Percentiles rank a stretch among this genome's conserved stretches.
These are phyloP conservation scores for Heptranchias perlo DNA, from an alignment of 2,113 vertebrate genomes.

Conservation along the genomic window DNA sequence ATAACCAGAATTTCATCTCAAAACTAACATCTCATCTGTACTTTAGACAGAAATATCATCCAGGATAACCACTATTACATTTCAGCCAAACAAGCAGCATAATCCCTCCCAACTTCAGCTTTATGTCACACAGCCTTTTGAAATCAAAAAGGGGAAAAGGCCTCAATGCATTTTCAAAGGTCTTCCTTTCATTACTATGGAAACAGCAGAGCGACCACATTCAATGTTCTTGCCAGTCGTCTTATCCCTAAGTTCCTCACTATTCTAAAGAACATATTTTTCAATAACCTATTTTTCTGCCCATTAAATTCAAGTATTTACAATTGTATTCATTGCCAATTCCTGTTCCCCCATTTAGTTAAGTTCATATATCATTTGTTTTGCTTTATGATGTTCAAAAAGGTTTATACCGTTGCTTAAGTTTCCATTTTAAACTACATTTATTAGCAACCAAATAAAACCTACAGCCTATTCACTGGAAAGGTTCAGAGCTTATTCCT, in stretches of 20 bases:
- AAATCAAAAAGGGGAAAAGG: slow-evolving; percentile 45
- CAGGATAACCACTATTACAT: not conserved
- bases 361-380: not conserved
- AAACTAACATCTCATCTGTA: not conserved
- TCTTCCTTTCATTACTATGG: slow-evolving; percentile 48
- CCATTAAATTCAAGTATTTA: not conserved
- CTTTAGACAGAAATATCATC: slow-evolving; percentile 18
- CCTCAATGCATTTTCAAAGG: slow-evolving; percentile 49
- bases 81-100: not conserved
- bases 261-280: not conserved
- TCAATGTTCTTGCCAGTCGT: slow-evolving; percentile 43
- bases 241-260: slow-evolving; percentile 41
- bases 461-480: no score
- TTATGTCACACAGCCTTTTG: slow-evolving; percentile 40
- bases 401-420: not conserved
- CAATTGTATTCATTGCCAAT: not conserved
- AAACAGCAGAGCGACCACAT: slow-evolving; percentile 44
- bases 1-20: not conserved
- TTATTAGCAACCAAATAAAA: not conserved
- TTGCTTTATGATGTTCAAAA: not conserved
- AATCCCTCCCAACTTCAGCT: slow-evolving; percentile 37
- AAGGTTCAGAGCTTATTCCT: not conserved
- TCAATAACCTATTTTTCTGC: not conserved
- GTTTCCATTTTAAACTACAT: not conserved
- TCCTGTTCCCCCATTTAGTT: not conserved